Conservation (phyloP, 2,888 invertebrate genomes). For the Synanthedon andrenaeformis region DNA sequence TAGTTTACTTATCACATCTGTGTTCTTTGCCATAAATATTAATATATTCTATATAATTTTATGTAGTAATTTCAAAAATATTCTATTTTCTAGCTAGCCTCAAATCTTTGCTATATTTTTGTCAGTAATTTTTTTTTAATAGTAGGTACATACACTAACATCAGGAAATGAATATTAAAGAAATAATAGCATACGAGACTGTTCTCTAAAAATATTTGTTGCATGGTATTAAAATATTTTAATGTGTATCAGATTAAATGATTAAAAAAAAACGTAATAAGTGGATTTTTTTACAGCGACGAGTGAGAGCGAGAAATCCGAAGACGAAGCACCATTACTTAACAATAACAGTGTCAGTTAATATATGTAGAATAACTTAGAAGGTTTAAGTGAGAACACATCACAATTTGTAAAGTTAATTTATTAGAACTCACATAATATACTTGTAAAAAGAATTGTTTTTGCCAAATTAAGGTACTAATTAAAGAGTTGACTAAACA, state of each 20-base stretch:
- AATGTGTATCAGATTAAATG: too few species aligned
- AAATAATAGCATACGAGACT: not conserved
- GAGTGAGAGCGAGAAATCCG: constrained; percentile 51
- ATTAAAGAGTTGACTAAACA: too few species aligned
- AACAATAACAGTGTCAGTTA: constrained; percentile 28
- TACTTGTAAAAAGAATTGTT: too few species aligned
- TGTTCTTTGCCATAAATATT: too few species aligned
- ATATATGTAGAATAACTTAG: not conserved
- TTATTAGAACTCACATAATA: not conserved
- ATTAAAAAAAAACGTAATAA: too few species aligned
- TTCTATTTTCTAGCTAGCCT: not conserved
- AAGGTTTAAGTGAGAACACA: not conserved
- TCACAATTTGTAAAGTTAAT: not conserved
- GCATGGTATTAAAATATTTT: too few species aligned
- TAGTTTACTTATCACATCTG: too few species aligned
- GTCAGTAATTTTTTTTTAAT: not conserved
- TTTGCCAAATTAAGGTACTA: too few species aligned
- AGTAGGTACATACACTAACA: not conserved
- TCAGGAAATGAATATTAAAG: not conserved
- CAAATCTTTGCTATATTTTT: not conserved
- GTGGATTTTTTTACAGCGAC: constrained; percentile 32
- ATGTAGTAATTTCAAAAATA: not conserved
- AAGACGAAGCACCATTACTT: constrained; percentile 44
- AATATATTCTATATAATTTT: too few species aligned
- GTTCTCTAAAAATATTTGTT: too few species aligned